These are phyloP conservation scores for Spilarctia lutea DNA, from an alignment of 2,888 invertebrate genomes.

Conservation along the genomic window DNA sequence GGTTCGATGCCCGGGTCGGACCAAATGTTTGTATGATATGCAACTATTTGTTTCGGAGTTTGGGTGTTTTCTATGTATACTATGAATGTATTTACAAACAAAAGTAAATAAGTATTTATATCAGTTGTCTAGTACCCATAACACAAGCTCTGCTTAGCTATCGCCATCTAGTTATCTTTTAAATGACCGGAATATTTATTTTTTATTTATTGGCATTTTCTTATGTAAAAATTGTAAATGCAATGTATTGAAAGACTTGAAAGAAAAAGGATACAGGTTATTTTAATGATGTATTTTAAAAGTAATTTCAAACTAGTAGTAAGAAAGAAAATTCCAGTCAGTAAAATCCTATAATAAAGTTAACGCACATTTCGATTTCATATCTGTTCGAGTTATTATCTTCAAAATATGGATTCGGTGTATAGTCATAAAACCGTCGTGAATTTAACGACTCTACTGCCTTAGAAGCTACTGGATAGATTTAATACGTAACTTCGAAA, in stretches of 20 bases:
- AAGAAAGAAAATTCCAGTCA: neutral
- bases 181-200: no score
- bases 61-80: no score
- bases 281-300: neutral
- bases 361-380: slow-evolving; percentile 49
- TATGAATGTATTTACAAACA: no score
- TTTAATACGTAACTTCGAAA: slow-evolving; percentile 36
- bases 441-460: slow-evolving; percentile 53
- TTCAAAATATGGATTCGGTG: slow-evolving; percentile 65
- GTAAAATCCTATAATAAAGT: neutral
- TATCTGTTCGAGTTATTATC: slow-evolving; percentile 60
- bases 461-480: slow-evolving; percentile 41
- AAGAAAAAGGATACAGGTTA: neutral
- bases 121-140: no score
- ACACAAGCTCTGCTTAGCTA: no score
- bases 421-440: slow-evolving; percentile 56
- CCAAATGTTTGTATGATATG: no score
- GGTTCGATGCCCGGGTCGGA: no score
- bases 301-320: neutral
- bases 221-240: neutral
- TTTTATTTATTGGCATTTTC: no score
- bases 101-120: no score
- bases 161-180: no score
- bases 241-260: neutral
- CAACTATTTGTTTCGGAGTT: no score